Evolutionary conservation across 1,140 invertebrate species (phyloP), one percentile per base, ranked within the genome.

Genomic region (Sesamia nonagrioides): DNA sequence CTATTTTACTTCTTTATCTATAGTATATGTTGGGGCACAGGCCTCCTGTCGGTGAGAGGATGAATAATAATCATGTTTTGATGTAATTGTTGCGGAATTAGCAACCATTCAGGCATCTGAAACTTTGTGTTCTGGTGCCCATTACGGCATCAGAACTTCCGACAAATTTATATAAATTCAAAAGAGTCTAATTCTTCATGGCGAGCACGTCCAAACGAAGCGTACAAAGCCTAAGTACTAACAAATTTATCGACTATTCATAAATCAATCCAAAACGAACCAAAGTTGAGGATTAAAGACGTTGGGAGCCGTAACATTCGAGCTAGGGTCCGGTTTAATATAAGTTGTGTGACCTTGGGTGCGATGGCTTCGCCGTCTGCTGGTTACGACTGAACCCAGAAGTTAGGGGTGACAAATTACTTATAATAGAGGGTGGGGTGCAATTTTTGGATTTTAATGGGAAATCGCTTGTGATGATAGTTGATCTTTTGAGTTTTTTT

Each of bases 401-500:
- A 68, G 7, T 68, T 68, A 18, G 18, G 17, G 17, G 15, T 21
- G 42, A 48, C 50, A 68, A 68, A 68, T 68, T 48, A 68, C 63
- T 68, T 68, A 48, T 48, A 68, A 68, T 68, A 33, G 63, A 68
- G 42, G 63, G 63, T 48, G 42, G 18, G 6, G 42, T 6, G 6
- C 42, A 68, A 68, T 68, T 68, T 68, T 68, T 68, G 42, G 63
- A 68, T 68, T 68, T 68, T 48, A 68, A 68, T 68, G 42, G 8
- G 63, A 68, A 63, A n/a, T 18, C 13, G 18, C 18, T 15, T 68
- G 9, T 50, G 9, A 15, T 68, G 21, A 68, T 68, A 68, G 63
- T 68, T 68, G 8, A 37, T 40, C 17, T 1, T 15, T 48, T n/a
- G n/a, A n/a, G n/a, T n/a, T n/a, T n/a, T n/a, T n/a, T n/a, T n/a